These are phyloP conservation scores for Varanus salvator DNA, from an alignment of 2,113 vertebrate genomes.

Conservation along the genomic window DNA sequence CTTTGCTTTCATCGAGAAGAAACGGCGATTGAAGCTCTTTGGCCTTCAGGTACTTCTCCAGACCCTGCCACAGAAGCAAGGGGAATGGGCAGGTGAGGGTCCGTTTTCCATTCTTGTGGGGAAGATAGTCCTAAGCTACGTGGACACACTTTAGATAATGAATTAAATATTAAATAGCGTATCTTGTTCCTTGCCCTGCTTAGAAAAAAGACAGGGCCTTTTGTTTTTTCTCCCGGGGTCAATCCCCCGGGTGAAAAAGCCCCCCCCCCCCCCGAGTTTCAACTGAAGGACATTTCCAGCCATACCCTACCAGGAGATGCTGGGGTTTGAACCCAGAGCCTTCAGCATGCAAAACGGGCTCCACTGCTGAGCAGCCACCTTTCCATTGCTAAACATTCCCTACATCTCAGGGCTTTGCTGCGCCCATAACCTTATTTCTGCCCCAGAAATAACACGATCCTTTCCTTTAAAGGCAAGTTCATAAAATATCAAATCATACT, in stretches of 20 bases:
- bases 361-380: neutral
- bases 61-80: slow-evolving; percentile 76
- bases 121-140: neutral
- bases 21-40: slow-evolving; percentile 80
- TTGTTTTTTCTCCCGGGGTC: no score
- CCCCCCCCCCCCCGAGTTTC: no score
- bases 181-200: neutral
- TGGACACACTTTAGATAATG: neutral
- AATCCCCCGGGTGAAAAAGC: no score
- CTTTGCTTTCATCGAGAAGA: slow-evolving; percentile 76
- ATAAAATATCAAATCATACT: neutral
- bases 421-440: neutral
- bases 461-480: neutral
- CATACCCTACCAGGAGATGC: no score
- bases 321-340: no score
- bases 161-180: neutral
- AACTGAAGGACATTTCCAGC: no score
- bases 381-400: neutral
- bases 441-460: neutral
- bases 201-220: neutral
- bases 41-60: slow-evolving; percentile 82
- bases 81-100: neutral
- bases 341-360: neutral
- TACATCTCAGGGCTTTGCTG: neutral
- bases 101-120: neutral